Evolutionary conservation across 2,113 vertebrate species (phyloP), one percentile per base, ranked within the genome.

Genomic region (Brienomyrus brachyistius): DNA sequence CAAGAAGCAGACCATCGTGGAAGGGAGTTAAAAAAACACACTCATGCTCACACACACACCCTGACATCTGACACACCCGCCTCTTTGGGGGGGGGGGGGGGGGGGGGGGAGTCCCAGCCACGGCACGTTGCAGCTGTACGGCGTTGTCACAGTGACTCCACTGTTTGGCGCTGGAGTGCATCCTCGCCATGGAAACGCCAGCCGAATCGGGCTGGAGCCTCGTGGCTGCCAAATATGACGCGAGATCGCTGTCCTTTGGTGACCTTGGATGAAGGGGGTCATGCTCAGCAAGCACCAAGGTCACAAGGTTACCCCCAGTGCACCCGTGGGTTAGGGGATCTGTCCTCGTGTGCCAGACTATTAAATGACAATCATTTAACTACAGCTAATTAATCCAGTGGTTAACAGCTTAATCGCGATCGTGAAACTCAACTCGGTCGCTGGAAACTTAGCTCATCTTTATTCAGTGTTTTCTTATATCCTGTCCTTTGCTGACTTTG

Each of bases 101-200:
- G 95, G 91, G 92, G 90, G 89, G 95, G 94, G 95, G 31, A 94
- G 90, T 45, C 77, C 56, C 56, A 59, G 21, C 21, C n/a, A 10
- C 4, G 62, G 62, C 3, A 10, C 62, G 62, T 86, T 90, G 80
- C 89, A 89, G 90, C 90, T 91, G 91, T 87, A 66, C 15, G 52
- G 89, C 77, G 87, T 47, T 35, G 56, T 82, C 88, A 92, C 91
- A 93, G 92, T 92, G 90, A 74, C 88, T 91, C 82, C 88, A 90
- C 90, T 92, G 89, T 91, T 87, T 89, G 27, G 66, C 70, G 89
- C 90, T 70, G 5, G 45, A 88, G 82, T 31, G 23, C 47, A 77
- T 82, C 52, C 10, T 84, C 23, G 47, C n/a, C 45, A 54, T 89
- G 89, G 8, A 35, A 43, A 88, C 52, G 27, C 90, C 51, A 3